Evolutionary conservation across 2,797 vertebrate genomes (phyloP).

Genomic region (Geotrypetes seraphini): DNA sequence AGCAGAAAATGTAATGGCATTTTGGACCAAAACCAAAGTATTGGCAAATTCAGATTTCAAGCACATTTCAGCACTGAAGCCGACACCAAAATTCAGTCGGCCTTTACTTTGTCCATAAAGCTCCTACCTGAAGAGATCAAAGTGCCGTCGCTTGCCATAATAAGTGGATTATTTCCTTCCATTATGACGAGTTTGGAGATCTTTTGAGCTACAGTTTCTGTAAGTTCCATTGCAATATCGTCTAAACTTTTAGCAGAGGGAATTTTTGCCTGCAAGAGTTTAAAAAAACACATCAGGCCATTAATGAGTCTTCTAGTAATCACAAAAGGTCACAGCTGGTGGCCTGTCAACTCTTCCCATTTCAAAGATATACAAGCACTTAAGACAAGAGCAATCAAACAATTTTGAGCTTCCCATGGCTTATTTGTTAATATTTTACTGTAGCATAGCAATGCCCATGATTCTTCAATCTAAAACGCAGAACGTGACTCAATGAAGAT

Average conservation of each 20-base stretch:
- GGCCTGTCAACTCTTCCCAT: constrained; percentile 1
- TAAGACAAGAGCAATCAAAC: constrained; percentile 2
- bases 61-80: too few relatives aligned
- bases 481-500: too few relatives aligned
- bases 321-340: background rate
- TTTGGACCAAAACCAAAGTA: too few relatives aligned
- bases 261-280: constrained; percentile 70
- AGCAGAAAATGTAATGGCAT: too few relatives aligned
- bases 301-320: constrained; percentile 2
- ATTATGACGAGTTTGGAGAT: constrained; percentile 64
- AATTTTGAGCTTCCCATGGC: background rate
- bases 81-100: too few relatives aligned
- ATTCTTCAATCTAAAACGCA: too few relatives aligned
- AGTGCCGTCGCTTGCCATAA: constrained; percentile 93
- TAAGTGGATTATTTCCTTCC: constrained; percentile 77
- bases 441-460: too few relatives aligned
- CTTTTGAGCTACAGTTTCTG: constrained; percentile 65
- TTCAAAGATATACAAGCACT: constrained; percentile 10
- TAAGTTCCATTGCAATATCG: constrained; percentile 88
- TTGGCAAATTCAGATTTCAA: too few relatives aligned
- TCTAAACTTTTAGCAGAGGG: constrained; percentile 80
- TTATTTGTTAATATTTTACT: too few relatives aligned
- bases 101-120: too few relatives aligned
- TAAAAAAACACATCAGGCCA: background rate
- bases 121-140: constrained; percentile 89